These are phyloP conservation scores for Aepyceros melampus DNA, from an alignment of 2,113 vertebrate genomes.

Conservation along the genomic window DNA sequence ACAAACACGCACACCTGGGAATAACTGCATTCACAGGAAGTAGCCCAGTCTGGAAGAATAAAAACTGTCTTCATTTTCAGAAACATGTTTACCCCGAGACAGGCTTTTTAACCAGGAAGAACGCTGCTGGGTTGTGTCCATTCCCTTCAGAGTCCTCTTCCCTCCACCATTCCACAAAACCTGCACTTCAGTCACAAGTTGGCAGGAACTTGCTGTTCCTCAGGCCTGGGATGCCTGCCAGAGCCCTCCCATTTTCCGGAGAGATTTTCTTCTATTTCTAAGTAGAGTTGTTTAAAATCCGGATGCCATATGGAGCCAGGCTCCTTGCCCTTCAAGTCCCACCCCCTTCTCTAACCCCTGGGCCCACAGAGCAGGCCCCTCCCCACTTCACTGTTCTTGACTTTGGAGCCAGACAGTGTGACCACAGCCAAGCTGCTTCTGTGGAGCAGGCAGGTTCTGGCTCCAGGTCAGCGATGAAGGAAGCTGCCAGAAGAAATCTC, in stretches of 20 bases:
- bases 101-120: not conserved
- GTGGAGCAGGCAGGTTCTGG: not conserved
- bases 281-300: slow-evolving; percentile 45
- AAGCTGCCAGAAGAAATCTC: slow-evolving; percentile 24
- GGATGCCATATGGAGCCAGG: not conserved
- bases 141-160: not conserved
- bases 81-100: slow-evolving; percentile 1
- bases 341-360: not conserved
- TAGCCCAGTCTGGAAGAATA: not conserved
- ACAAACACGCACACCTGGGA: not conserved
- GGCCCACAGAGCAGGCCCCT: not conserved
- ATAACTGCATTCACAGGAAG: slow-evolving; percentile 7
- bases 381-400: not conserved
- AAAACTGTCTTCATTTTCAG: not conserved
- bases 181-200: slow-evolving; percentile 33
- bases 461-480: not conserved
- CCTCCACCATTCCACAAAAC: not conserved
- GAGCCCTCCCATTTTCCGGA: slow-evolving; percentile 39
- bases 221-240: slow-evolving; percentile 53
- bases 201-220: slow-evolving; percentile 57
- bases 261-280: slow-evolving; percentile 46
- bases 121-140: not conserved
- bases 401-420: not conserved
- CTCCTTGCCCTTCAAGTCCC: not conserved
- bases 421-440: not conserved